A percentile compares a stretch with the other conserved stretches of the same genome.
Conservation (phyloP, 1,140 invertebrate species). For the Zaprionus ornatus region DNA sequence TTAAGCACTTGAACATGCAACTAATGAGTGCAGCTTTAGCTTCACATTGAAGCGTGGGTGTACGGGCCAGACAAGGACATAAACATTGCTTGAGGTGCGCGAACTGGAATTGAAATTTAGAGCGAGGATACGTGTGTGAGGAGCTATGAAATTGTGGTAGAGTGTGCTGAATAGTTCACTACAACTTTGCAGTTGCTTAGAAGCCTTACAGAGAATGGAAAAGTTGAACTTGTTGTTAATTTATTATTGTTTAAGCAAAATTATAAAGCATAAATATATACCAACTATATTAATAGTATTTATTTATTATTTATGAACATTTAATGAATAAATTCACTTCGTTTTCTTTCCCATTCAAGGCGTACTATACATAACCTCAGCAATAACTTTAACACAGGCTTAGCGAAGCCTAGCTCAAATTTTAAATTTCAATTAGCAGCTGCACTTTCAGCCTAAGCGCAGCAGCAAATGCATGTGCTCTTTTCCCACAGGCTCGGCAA, state of each 20-base stretch:
- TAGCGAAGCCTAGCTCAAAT: background rate
- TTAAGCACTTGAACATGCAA: constrained; percentile 77
- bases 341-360: too few species aligned
- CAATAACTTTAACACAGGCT: too few species aligned
- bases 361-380: too few species aligned
- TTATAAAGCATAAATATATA: too few species aligned
- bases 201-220: background rate
- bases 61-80: constrained; percentile 10
- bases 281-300: too few species aligned
- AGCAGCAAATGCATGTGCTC: background rate
- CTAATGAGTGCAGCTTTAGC: constrained; percentile 60
- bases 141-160: constrained; percentile 1
- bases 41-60: background rate
- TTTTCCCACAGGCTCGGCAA: background rate
- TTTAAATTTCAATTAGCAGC: background rate
- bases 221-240: background rate
- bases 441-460: background rate
- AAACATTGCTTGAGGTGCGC: constrained; percentile 36
- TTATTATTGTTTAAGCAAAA: too few species aligned
- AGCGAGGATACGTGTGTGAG: constrained; percentile 51
- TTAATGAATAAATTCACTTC: too few species aligned
- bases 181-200: background rate
- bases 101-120: constrained; percentile 72
- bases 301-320: too few species aligned
- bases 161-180: background rate